Conservation (phyloP, 1,140 invertebrate genomes). For the Ceratina australensis region DNA sequence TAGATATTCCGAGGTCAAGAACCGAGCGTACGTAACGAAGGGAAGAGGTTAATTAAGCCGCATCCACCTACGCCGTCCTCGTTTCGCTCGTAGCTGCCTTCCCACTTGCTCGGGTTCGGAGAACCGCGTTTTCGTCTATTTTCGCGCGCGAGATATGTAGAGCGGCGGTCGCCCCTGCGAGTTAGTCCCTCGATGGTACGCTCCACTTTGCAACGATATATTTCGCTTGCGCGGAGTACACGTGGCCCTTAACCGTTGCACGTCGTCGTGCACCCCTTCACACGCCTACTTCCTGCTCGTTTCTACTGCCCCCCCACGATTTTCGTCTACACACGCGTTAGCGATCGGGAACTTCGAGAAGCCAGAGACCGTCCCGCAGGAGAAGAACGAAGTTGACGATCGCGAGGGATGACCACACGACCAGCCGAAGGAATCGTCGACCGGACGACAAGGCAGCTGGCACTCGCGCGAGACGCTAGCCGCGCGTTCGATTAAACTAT, state of each 20-base stretch:
- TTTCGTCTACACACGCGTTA: not conserved
- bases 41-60: constrained; percentile 61
- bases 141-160: not conserved
- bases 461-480: no score
- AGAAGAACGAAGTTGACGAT: not conserved
- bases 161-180: not conserved
- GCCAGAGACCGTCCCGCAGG: no score
- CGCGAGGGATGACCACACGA: not conserved
- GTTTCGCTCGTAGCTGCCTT: constrained; percentile 5
- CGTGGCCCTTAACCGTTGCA: not conserved
- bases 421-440: not conserved
- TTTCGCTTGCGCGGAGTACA: not conserved
- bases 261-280: constrained; percentile 3
- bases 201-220: not conserved
- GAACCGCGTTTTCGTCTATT: constrained; percentile 7
- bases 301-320: not conserved
- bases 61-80: constrained; percentile 49
- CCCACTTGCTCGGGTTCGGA: no score
- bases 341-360: no score
- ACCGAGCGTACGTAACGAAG: constrained; percentile 46
- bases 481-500: not conserved
- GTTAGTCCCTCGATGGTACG: not conserved
- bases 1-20: constrained; percentile 40
- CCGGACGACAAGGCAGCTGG: no score
- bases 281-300: constrained; percentile 12